Evolutionary conservation across 2,797 vertebrate genomes (phyloP).

Genomic region (Danionella dracula): DNA sequence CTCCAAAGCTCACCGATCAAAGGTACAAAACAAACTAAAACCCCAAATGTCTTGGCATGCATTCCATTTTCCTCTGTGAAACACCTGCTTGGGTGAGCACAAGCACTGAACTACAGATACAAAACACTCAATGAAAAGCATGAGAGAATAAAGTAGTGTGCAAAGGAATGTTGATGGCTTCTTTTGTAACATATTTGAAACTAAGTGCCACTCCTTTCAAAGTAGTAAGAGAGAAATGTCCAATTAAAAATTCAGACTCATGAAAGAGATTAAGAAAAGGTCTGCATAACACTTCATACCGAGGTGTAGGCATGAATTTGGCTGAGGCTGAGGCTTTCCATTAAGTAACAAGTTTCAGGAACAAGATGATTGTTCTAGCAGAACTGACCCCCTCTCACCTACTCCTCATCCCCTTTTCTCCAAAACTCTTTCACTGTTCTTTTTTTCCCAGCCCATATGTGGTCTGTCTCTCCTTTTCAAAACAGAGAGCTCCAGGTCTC

Average conservation of each 20-base stretch:
- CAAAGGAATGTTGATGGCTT: slow-evolving; percentile 57
- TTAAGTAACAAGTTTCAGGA: slow-evolving; percentile 64
- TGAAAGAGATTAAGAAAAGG: slow-evolving; percentile 37
- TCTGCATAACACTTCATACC: slow-evolving; percentile 56
- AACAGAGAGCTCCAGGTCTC: neutral
- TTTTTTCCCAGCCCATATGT: slow-evolving; percentile 13
- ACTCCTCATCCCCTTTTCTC: slow-evolving; percentile 31
- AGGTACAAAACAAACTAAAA: slow-evolving; percentile 13
- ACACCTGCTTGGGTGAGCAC: slow-evolving; percentile 15
- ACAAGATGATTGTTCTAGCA: slow-evolving; percentile 72
- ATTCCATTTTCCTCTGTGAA: no score
- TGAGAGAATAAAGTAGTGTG: slow-evolving; percentile 25
- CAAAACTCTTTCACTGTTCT: slow-evolving; percentile 11
- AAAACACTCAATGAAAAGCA: slow-evolving; percentile 23
- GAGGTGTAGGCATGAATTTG: slow-evolving; percentile 63
- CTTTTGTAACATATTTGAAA: slow-evolving; percentile 64
- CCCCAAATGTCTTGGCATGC: no score
- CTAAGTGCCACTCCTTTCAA: slow-evolving; percentile 52
- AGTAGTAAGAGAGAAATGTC: slow-evolving; percentile 58
- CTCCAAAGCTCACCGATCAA: slow-evolving; percentile 19
- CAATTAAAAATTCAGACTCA: slow-evolving; percentile 53
- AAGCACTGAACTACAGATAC: slow-evolving; percentile 12
- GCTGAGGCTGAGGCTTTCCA: slow-evolving; percentile 61
- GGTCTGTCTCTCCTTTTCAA: slow-evolving; percentile 2
- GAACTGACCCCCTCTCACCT: slow-evolving; percentile 52